These are phyloP conservation scores for Glaucomys volans DNA, from an alignment of 2,113 vertebrate species.

Conservation along the genomic window DNA sequence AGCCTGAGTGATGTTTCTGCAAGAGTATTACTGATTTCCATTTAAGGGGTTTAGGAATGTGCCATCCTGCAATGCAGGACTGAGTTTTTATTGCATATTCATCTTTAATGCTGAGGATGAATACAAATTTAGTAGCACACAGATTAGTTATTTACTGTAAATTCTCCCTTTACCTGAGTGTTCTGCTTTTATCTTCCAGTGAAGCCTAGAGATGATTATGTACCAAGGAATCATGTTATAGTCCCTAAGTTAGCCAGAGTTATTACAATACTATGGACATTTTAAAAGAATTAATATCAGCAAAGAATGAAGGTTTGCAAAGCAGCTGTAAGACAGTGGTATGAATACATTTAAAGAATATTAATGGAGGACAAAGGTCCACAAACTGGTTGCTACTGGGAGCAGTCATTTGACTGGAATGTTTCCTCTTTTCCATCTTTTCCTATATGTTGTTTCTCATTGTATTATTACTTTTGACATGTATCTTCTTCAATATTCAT, in stretches of 20 bases:
- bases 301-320: not conserved
- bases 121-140: slow-evolving; percentile 44
- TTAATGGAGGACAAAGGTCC: not conserved
- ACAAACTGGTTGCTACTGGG: slow-evolving; percentile 14
- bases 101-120: slow-evolving; percentile 36
- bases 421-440: not conserved
- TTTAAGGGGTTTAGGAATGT: not conserved
- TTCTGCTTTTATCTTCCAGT: not conserved
- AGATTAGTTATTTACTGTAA: slow-evolving; percentile 9
- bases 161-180: not conserved
- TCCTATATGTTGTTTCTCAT: not conserved
- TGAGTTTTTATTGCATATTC: slow-evolving; percentile 9
- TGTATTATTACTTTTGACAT: slow-evolving; percentile 6
- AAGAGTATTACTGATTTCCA: not conserved
- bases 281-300: slow-evolving; percentile 26
- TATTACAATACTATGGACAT: not conserved
- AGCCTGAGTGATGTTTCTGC: not conserved
- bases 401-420: slow-evolving; percentile 36
- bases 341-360: slow-evolving; percentile 12
- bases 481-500: not conserved
- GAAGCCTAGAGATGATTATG: not conserved
- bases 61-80: not conserved
- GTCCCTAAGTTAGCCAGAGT: slow-evolving; percentile 19
- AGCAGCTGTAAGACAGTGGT: not conserved
- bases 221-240: not conserved